phyloP scores from a whole-genome alignment of 2,888 invertebrate species.

The Heliconius cydno region DNA sequence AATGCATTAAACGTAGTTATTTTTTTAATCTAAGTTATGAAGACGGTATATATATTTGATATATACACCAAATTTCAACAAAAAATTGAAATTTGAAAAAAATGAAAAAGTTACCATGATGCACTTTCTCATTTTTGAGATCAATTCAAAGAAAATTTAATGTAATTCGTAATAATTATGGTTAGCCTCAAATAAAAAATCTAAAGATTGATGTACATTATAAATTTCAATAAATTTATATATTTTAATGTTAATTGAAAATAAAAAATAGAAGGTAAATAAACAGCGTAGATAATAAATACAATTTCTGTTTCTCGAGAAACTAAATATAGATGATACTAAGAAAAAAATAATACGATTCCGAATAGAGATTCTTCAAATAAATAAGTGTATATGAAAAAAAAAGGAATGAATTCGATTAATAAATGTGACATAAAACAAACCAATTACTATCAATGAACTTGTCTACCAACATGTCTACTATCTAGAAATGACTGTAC shows the following conservation, averaged over 20 bases:
- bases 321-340: neutral
- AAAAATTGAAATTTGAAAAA: neutral
- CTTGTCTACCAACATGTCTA: neutral
- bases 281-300: too few relatives aligned
- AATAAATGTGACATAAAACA: too few relatives aligned
- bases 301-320: neutral
- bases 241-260: too few relatives aligned
- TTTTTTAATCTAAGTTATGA: neutral
- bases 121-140: neutral
- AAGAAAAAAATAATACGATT: neutral
- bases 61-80: too few relatives aligned
- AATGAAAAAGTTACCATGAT: neutral
- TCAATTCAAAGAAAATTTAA: neutral
- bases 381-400: neutral
- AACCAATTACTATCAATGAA: neutral
- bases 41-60: too few relatives aligned
- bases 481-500: neutral
- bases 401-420: neutral
- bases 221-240: neutral
- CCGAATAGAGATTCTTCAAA: neutral
- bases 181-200: neutral
- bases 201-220: neutral
- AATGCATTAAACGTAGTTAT: neutral
- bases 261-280: too few relatives aligned
- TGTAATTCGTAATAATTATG: too few relatives aligned